Percentiles rank a stretch among this genome's conserved stretches.
Conservation (phyloP, 2,797 vertebrate species). For the Harpagifer antarcticus region DNA sequence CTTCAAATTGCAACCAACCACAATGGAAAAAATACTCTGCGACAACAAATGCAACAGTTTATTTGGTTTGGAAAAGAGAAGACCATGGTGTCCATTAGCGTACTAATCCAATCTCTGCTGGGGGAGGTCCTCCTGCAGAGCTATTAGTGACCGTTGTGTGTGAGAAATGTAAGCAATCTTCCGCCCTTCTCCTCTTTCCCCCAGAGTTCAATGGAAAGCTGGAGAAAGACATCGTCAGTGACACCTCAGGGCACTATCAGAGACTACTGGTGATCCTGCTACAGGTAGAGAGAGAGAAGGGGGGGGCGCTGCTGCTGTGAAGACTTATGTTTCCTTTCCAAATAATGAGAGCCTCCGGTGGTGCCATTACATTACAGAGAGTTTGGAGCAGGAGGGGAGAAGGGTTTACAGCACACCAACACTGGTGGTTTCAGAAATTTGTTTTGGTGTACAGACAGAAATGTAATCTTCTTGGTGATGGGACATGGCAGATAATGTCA, state of each 20-base stretch:
- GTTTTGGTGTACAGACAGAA: constrained; percentile 38
- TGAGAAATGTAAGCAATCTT: constrained; percentile 53
- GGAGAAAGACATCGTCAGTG: constrained; percentile 92
- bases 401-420: constrained; percentile 60
- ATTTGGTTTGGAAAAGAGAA: constrained; percentile 61
- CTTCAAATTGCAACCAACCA: constrained; percentile 16
- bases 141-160: constrained; percentile 43
- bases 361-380: constrained; percentile 70
- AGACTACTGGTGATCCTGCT: constrained; percentile 93
- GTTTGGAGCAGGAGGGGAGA: background rate
- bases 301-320: background rate
- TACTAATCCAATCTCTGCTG: constrained; percentile 63
- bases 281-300: constrained; percentile 88
- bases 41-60: constrained; percentile 23
- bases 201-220: constrained; percentile 90
- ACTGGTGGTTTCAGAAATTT: constrained; percentile 4
- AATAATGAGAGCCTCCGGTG: constrained; percentile 66
- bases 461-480: constrained; percentile 41
- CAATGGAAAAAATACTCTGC: background rate
- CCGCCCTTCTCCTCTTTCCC: constrained; percentile 70
- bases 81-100: constrained; percentile 31
- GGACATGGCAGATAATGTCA: constrained; percentile 24
- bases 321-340: constrained; percentile 55
- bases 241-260: constrained; percentile 93
- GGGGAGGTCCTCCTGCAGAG: constrained; percentile 36